Conservation (phyloP, 2,113 vertebrate species). For the Asarcornis scutulata region DNA sequence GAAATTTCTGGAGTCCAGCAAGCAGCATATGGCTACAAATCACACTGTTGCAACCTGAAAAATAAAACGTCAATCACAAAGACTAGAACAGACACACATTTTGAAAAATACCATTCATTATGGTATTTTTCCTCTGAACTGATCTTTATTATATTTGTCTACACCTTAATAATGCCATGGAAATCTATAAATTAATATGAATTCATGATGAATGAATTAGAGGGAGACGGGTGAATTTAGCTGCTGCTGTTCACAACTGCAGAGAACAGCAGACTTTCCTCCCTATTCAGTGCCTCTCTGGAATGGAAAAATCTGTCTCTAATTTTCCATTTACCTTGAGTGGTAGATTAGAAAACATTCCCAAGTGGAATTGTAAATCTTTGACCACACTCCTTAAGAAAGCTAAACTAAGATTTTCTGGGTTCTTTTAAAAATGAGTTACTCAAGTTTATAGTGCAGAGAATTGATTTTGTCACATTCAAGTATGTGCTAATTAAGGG, state of each 20-base stretch:
- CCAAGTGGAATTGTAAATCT: constrained; percentile 53
- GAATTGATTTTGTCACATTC: background rate
- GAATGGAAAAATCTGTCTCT: constrained; percentile 43
- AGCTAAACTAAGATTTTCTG: background rate
- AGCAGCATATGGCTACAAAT: background rate
- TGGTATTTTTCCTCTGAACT: background rate
- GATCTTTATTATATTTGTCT: background rate
- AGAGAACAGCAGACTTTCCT: background rate
- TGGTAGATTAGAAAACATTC: constrained; percentile 8
- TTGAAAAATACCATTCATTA: constrained; percentile 3
- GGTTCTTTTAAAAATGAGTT: background rate
- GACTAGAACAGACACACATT: background rate
- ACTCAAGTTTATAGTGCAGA: background rate
- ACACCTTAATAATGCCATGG: background rate
- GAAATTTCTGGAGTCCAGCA: background rate
- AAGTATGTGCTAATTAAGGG: background rate
- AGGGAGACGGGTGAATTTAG: background rate
- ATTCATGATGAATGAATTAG: background rate
- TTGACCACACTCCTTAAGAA: background rate
- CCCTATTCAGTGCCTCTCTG: background rate
- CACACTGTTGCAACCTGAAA: background rate
- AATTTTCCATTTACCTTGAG: constrained; percentile 63
- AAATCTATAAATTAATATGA: background rate
- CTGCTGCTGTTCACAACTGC: background rate
- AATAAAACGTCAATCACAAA: background rate